Evolutionary conservation across 2,888 invertebrate genomes (phyloP).

Genomic region (Punctoribates punctum): DNA sequence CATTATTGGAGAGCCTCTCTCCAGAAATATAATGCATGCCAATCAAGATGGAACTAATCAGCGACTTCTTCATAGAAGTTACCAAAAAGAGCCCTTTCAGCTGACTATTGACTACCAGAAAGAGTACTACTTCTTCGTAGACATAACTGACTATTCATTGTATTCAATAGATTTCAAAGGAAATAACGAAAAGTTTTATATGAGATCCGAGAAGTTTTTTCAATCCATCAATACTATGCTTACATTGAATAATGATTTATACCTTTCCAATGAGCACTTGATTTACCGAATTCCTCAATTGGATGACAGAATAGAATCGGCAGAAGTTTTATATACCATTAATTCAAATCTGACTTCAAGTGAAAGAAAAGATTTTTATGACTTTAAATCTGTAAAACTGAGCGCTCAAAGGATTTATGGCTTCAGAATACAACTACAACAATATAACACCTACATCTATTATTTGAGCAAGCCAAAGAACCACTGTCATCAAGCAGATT

Average conservation of each 20-base stretch:
- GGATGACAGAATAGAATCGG: not conserved
- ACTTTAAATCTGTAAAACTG: not conserved
- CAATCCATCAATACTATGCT: not conserved
- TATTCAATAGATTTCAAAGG: conserved; percentile 5
- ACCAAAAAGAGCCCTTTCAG: not conserved
- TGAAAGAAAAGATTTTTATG: not conserved
- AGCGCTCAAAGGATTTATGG: not conserved
- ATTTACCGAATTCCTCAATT: not conserved
- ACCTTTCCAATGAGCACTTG: not conserved
- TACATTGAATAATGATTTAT: not conserved
- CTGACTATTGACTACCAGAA: not conserved
- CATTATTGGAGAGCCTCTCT: not conserved
- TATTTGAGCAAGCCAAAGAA: not conserved
- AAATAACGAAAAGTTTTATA: not conserved
- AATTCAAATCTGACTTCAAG: not conserved
- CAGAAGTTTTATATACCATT: not conserved
- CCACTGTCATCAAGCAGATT: not conserved
- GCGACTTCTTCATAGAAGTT: not conserved
- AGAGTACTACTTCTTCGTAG: not conserved
- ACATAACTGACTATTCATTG: not conserved
- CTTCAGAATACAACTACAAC: not conserved
- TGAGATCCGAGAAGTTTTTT: not conserved
- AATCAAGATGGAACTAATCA: not conserved
- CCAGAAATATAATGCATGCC: not conserved
- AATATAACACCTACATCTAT: too few relatives aligned